A percentile compares a stretch with the other conserved stretches of the same genome.
Evolutionary conservation across 2,113 vertebrate genomes (phyloP).

Genomic region (Nothoprocta pentlandii): DNA sequence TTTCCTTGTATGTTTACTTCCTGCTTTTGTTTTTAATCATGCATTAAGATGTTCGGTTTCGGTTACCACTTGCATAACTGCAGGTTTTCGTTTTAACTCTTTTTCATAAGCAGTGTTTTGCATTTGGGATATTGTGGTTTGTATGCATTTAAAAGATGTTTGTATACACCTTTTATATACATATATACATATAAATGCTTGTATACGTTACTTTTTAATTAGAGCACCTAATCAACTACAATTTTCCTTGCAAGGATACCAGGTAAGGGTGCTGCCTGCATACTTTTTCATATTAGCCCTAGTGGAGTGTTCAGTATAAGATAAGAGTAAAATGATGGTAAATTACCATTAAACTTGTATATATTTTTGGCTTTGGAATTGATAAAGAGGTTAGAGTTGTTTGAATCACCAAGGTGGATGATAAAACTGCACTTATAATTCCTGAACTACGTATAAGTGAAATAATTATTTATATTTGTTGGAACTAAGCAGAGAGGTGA

Average conservation of each 20-base stretch:
- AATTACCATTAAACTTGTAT: rapidly evolving
- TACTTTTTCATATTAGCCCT: not conserved
- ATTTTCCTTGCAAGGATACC: not conserved
- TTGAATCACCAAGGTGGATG: not conserved
- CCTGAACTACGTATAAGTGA: not conserved
- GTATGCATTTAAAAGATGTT: not conserved
- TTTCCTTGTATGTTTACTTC: not conserved
- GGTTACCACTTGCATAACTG: not conserved
- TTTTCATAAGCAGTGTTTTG: not conserved
- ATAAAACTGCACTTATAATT: not conserved
- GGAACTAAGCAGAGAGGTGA: not conserved
- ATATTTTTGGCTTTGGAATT: not conserved
- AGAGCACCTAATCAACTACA: not conserved
- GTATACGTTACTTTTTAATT: not conserved
- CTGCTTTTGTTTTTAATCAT: not conserved
- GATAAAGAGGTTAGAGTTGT: not conserved
- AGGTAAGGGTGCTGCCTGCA: not conserved
- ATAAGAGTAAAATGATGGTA: not conserved
- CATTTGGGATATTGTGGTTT: not conserved
- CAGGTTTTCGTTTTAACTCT: not conserved
- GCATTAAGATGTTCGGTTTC: not conserved
- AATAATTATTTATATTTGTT: not conserved
- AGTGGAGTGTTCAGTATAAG: not conserved
- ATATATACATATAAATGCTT: too few relatives aligned
- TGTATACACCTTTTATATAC: too few relatives aligned